Evolutionary conservation across 2,888 invertebrate species (phyloP), one percentile per base, ranked within the genome.

Genomic region (Amiota minor): DNA sequence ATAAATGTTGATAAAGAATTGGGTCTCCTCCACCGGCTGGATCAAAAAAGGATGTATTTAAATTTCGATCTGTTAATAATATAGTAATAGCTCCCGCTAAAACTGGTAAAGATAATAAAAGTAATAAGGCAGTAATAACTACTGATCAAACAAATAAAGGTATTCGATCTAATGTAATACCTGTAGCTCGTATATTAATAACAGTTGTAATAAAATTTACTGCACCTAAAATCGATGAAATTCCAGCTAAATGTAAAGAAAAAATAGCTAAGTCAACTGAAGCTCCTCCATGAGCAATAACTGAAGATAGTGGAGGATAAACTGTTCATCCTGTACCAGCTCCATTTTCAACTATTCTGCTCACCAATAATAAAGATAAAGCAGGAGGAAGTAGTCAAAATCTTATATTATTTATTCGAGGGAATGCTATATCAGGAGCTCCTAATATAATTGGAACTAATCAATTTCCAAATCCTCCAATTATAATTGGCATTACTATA

Each of bases 401-500:
- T 88, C 95, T 95, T 92, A 95, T 93, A 91, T 95, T 95, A 92
- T 96, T 96, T 92, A 96, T 91, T 86, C 95, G 95, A 0, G 95
- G 95, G 71, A 95, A 95, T 11, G 94, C 93, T 91, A 96, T 95
- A 92, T 96, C 95, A 3, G 94, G 94, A 0, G 93, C 93, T 77
- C 93, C 94, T 85, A 95, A 81, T 91, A 95, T 94, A 90, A 95
- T 81, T 8, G 95, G 95, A 0, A 95, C 90, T 88, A 96, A 84
- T 92, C 94, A 95, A 90, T 96, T 96, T 76, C 95, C 95, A 91
- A 96, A 96, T 84, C 95, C 95, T 72, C 95, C 95, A 91, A 94
- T 93, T 92, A 94, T 92, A 90, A 93, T 92, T 9, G 93, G 93
- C 91, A 93, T 93, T 65, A 93, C 92, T 90, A 94, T 92, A 91